Evolutionary conservation across 2,888 invertebrate species (phyloP), one percentile per base, ranked within the genome.

Genomic region (Gandaritis pyraliata): DNA sequence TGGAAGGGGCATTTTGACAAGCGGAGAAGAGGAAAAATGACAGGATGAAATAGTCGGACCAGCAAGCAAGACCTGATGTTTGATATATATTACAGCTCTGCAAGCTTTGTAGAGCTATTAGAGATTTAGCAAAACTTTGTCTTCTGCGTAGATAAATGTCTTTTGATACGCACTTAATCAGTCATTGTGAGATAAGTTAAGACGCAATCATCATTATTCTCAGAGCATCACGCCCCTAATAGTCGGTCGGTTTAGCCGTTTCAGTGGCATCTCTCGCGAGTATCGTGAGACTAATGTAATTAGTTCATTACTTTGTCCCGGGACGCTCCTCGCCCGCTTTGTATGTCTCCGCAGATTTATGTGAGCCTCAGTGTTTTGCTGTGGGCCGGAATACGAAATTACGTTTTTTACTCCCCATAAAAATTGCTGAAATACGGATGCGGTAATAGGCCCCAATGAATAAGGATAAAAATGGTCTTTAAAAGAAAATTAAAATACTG

Each of bases 221-320:
- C 68, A 62, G 66, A 74, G 72, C 78, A 77, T 81, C 75, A 78
- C 70, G 76, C 75, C 70, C 75, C 74, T 83, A 81, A 83, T 82
- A 80, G 81, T 70, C 75, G 72, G 73, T 73, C 73, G 76, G 79
- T 80, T 82, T 78, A 83, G 75, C 80, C 78, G 77, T 83, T 85
- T 85, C 74, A 84, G 78, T 78, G 79, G 78, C 80, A 77, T 82
- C 80, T 78, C 78, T 75, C 69, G 75, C 75, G 76, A 74, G 73
- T 73, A 78, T 77, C 77, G 76, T 77, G 80, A 79, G 76, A 80
- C 83, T 89, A 90, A 90, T 90, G 88, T 89, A 87, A 90, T 90
- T 90, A 88, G 87, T 86, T 88, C 86, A 87, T 89, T 90, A 89
- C 88, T 87, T 85, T 83, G 81, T 83, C 82, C 82, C 80, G 78